These are phyloP conservation scores for Euthynnus affinis DNA, from an alignment of 2,797 vertebrate species.

Conservation along the genomic window DNA sequence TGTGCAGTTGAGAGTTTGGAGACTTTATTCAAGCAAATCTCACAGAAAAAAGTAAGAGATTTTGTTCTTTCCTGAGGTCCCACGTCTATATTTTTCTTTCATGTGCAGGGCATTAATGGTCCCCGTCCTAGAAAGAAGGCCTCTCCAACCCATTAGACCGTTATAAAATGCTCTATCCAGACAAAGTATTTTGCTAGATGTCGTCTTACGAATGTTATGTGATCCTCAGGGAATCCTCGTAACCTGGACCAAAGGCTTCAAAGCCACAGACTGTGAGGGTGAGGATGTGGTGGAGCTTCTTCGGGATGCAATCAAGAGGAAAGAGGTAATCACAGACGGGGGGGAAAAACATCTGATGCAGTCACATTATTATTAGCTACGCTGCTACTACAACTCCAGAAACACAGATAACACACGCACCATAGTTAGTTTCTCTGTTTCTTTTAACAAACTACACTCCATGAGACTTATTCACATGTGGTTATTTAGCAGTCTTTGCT, in stretches of 20 bases:
- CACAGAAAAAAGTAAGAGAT: no score
- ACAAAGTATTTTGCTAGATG: not conserved
- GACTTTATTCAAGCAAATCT: no score
- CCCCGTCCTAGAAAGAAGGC: not conserved
- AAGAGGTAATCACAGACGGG: slow-evolving; percentile 88
- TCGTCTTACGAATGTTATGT: slow-evolving; percentile 3
- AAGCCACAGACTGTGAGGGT: slow-evolving; percentile 96
- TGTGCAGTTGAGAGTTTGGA: no score
- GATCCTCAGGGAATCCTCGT: slow-evolving; percentile 92
- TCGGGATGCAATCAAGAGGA: slow-evolving; percentile 95
- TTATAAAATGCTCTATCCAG: no score
- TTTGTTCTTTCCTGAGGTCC: no score
- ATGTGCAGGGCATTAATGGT: not conserved
- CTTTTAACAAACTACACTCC: not conserved
- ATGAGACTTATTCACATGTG: no score
- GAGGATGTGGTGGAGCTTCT: slow-evolving; percentile 95
- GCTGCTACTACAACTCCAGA: not conserved
- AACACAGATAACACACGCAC: not conserved
- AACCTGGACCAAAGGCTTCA: slow-evolving; percentile 99
- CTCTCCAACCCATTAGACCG: not conserved
- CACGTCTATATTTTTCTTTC: not conserved
- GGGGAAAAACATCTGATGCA: not conserved
- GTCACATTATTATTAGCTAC: not conserved
- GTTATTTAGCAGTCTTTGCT: no score
- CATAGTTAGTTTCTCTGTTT: not conserved